These are phyloP conservation scores for Pachypeltis micranthus DNA, from an alignment of 1,140 invertebrate species.

Conservation along the genomic window DNA sequence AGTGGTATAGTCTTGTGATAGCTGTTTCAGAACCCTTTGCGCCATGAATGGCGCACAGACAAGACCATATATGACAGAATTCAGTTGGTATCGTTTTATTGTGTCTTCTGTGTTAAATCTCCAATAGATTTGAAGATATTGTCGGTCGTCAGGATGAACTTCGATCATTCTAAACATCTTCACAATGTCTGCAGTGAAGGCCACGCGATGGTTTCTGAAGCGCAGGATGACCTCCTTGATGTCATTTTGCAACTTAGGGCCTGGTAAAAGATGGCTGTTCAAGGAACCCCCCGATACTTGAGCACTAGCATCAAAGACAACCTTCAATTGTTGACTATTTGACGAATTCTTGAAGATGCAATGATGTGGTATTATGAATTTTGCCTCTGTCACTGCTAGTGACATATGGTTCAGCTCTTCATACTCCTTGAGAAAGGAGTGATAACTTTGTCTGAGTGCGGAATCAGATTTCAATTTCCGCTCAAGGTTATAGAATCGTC, in stretches of 20 bases:
- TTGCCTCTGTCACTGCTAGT: background rate
- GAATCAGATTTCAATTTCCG: background rate
- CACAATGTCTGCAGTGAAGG: slow-evolving; percentile 35
- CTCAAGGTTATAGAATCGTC: background rate
- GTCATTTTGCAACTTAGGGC: slow-evolving; percentile 1
- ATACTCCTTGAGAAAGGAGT: background rate
- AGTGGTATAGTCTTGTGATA: slow-evolving; percentile 26
- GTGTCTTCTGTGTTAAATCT: background rate
- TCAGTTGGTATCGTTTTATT: slow-evolving; percentile 28
- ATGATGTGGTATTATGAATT: background rate
- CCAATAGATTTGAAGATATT: slow-evolving; percentile 26
- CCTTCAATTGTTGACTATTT: background rate
- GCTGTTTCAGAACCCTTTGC: slow-evolving; percentile 29
- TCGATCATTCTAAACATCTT: slow-evolving; percentile 35
- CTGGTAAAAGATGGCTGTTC: background rate
- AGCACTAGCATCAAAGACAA: background rate
- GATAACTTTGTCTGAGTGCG: background rate
- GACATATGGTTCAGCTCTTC: background rate
- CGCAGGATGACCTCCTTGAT: background rate
- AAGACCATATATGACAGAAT: slow-evolving; percentile 33
- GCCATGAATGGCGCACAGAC: slow-evolving; percentile 32
- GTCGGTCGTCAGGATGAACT: slow-evolving; percentile 14
- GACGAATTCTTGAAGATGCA: background rate
- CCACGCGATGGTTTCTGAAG: slow-evolving; percentile 12
- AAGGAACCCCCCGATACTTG: slow-evolving; percentile 1